Evolutionary conservation across 2,888 invertebrate species (phyloP), one percentile per base, ranked within the genome.

Genomic region (Drosophila fulvimacula): DNA sequence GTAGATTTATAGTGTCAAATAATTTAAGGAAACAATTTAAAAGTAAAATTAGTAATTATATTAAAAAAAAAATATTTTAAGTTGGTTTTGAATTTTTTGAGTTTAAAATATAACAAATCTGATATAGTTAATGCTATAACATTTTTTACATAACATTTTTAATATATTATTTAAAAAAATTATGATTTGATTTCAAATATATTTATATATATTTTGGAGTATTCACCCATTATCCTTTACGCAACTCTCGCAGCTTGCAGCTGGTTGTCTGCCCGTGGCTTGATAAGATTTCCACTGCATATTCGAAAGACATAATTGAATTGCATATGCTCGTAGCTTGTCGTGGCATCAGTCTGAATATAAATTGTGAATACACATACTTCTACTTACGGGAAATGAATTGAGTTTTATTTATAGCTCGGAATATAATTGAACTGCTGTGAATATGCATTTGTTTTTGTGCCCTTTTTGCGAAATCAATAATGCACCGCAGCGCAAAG

Each of bases 271-370:
- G 63, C 30, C 38, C 10, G 10, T 58, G 39, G 41, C 10, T n/a
- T 30, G 56, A 44, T 48, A 52, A 38, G 58, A 69, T 49, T 52
- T 30, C 49, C 19, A 13, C 11, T 57, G 52, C 52, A 44, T 55
- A 64, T 46, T 69, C n/a, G 39, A 67, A 49, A 49, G 51, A 51
- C 69, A 3, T 60, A 69, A 70, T 76, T 76, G 62, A 69, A 86
- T 82, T 62, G 53, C 38, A 58, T 41, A 30, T 48, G 24, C 61
- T 59, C 24, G 52, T 39, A 4, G 6, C n/a, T n/a, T n/a, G n/a
- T n/a, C n/a, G 24, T 59, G 48, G 52, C 7, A 62, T 21, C 52
- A 39, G 49, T 17, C 48, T 38, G 19, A 52, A 62, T 65, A 59
- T 30, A 30, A 61, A 61, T 17, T 58, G 34, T n/a, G 19, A 38